Evolutionary conservation across 2,113 vertebrate genomes (phyloP).

Genomic region (Phrynosoma blainvillii): DNA sequence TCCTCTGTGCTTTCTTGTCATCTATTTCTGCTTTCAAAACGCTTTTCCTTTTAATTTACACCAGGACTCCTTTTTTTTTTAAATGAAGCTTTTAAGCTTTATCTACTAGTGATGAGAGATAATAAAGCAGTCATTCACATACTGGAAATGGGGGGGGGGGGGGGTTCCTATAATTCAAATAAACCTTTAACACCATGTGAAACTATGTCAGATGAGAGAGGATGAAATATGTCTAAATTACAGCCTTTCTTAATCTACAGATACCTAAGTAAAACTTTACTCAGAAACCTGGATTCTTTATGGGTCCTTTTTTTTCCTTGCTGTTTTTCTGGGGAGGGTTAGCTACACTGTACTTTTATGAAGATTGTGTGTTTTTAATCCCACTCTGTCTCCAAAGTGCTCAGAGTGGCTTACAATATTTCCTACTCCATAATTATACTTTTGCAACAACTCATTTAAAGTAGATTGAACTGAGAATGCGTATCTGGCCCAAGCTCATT

Average conservation of each 20-base stretch:
- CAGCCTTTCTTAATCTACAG: slow-evolving; percentile 46
- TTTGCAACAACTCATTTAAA: not conserved
- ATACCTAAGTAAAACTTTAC: slow-evolving; percentile 49
- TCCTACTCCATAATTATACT: not conserved
- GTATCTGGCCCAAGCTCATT: not conserved
- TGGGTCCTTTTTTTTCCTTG: slow-evolving; percentile 40
- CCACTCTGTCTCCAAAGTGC: not conserved
- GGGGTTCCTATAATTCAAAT: slow-evolving; percentile 12
- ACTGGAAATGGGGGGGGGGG: slow-evolving; percentile 27
- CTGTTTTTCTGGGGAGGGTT: not conserved
- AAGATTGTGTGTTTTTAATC: slow-evolving; percentile 53
- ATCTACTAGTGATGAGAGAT: not conserved
- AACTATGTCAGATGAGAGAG: not conserved
- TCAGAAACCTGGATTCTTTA: slow-evolving; percentile 53
- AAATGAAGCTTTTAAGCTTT: slow-evolving; percentile 27
- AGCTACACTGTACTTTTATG: slow-evolving; percentile 49
- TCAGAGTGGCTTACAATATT: not conserved
- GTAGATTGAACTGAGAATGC: not conserved
- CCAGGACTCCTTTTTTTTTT: not conserved
- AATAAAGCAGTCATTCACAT: slow-evolving; percentile 12
- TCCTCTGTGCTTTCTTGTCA: no score
- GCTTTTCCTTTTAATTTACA: slow-evolving; percentile 9
- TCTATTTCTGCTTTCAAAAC: slow-evolving; percentile 4
- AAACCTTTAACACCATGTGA: slow-evolving; percentile 31
- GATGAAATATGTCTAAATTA: slow-evolving; percentile 44